These are phyloP conservation scores for Poecilobothrus nobilitatus DNA, from an alignment of 2,888 invertebrate genomes.

Conservation along the genomic window DNA sequence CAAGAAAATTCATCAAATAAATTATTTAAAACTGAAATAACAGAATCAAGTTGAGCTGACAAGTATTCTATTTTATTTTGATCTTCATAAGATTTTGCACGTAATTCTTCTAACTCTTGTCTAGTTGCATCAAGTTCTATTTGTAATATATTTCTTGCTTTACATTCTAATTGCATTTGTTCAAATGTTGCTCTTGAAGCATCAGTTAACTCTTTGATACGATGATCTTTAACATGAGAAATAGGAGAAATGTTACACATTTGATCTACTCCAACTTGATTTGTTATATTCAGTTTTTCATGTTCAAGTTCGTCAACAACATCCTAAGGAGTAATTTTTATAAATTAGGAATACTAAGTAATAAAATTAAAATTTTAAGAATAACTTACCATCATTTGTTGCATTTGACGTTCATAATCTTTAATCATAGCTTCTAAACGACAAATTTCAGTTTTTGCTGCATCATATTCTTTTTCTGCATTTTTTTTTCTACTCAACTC, in stretches of 20 bases:
- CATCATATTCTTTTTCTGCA: not conserved
- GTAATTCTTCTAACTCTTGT: not conserved
- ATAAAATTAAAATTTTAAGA: not conserved
- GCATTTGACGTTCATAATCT: slow-evolving; percentile 32
- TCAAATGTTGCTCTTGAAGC: slow-evolving; percentile 33
- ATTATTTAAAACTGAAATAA: too few relatives aligned
- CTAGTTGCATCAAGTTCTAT: slow-evolving; percentile 11
- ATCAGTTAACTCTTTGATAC: slow-evolving; percentile 33
- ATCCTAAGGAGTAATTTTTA: not conserved
- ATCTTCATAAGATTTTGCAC: slow-evolving; percentile 12
- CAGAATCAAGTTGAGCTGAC: too few relatives aligned
- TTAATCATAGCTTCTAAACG: slow-evolving; percentile 24
- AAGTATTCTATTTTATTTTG: slow-evolving; percentile 13
- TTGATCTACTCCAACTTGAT: not conserved
- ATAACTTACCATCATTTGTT: slow-evolving; percentile 31
- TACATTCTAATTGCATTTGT: slow-evolving; percentile 26
- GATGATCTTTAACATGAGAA: slow-evolving; percentile 18
- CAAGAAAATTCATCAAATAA: too few relatives aligned
- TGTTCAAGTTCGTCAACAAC: not conserved
- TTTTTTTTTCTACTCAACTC: not conserved
- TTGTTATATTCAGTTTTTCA: not conserved
- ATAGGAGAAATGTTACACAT: not conserved
- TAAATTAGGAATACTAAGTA: not conserved
- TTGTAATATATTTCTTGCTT: slow-evolving; percentile 8
- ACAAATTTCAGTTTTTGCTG: not conserved